These are phyloP conservation scores for Euglossa dilemma DNA, from an alignment of 1,140 invertebrate species.

Conservation along the genomic window DNA sequence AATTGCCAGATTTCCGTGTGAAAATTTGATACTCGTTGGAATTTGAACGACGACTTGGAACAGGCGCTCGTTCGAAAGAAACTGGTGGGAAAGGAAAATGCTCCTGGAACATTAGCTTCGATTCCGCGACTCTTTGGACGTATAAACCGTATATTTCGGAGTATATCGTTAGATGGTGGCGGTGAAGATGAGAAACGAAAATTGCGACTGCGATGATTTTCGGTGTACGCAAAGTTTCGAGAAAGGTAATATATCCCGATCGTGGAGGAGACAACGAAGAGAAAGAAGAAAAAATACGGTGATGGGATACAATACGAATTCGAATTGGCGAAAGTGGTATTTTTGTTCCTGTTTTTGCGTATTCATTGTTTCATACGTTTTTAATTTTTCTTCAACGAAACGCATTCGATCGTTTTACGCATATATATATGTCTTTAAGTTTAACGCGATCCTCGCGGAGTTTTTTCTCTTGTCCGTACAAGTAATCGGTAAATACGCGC, in stretches of 20 bases:
- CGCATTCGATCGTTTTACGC: slow-evolving; percentile 55
- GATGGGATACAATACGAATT: slow-evolving; percentile 51
- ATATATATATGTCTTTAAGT: slow-evolving; percentile 51
- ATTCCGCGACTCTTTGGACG: background rate
- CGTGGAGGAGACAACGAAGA: slow-evolving; percentile 51
- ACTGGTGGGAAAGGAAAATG: background rate
- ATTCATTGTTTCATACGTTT: slow-evolving; percentile 65
- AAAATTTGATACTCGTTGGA: background rate
- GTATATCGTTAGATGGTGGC: background rate
- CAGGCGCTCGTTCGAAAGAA: background rate
- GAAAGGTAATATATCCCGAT: background rate
- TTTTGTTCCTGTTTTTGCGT: slow-evolving; percentile 68
- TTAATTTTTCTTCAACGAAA: slow-evolving; percentile 56
- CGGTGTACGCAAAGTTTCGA: background rate
- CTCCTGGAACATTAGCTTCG: background rate
- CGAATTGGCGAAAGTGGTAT: slow-evolving; percentile 47
- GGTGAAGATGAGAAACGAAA: background rate
- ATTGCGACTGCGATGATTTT: slow-evolving; percentile 9
- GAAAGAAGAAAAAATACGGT: slow-evolving; percentile 50
- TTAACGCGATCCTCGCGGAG: slow-evolving; percentile 35
- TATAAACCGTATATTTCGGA: background rate
- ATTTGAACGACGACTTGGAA: background rate
- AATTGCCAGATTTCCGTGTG: background rate
- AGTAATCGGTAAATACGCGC: background rate
- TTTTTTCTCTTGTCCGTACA: slow-evolving; percentile 43